These are phyloP conservation scores for Samia ricini DNA, from an alignment of 1,140 invertebrate species.

Conservation along the genomic window DNA sequence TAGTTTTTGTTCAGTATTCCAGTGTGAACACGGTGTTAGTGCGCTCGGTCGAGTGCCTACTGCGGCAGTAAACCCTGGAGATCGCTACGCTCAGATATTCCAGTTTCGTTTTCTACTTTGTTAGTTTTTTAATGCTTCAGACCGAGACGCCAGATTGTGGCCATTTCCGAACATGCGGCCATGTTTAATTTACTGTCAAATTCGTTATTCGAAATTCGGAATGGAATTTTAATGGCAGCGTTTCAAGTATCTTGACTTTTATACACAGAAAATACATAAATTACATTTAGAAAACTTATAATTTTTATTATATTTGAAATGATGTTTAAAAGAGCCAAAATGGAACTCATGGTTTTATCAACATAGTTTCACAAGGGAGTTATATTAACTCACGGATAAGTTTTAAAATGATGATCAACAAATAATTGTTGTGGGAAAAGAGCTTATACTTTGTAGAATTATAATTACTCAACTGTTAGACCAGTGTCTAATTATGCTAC, in stretches of 20 bases:
- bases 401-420: too few relatives aligned
- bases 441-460: too few relatives aligned
- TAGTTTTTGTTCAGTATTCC: neutral
- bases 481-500: too few relatives aligned
- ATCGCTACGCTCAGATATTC: slow-evolving; percentile 21
- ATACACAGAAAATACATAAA: neutral
- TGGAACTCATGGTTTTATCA: too few relatives aligned
- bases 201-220: slow-evolving; percentile 11
- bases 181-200: slow-evolving; percentile 23
- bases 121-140: slow-evolving; percentile 29
- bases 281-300: too few relatives aligned
- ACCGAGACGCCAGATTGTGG: slow-evolving; percentile 11
- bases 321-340: too few relatives aligned
- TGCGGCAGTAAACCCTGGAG: slow-evolving; percentile 23
- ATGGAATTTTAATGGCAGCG: neutral
- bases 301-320: too few relatives aligned
- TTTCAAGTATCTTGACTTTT: neutral
- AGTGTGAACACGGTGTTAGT: slow-evolving; percentile 15
- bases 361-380: too few relatives aligned
- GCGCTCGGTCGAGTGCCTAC: slow-evolving; percentile 3
- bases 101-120: slow-evolving; percentile 27
- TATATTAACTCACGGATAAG: too few relatives aligned
- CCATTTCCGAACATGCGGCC: slow-evolving; percentile 13
- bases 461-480: too few relatives aligned
- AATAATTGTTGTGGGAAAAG: too few relatives aligned